Evolutionary conservation across 2,797 vertebrate species (phyloP), one percentile per base, ranked within the genome.

Genomic region (Chiroxiphia lanceolata): DNA sequence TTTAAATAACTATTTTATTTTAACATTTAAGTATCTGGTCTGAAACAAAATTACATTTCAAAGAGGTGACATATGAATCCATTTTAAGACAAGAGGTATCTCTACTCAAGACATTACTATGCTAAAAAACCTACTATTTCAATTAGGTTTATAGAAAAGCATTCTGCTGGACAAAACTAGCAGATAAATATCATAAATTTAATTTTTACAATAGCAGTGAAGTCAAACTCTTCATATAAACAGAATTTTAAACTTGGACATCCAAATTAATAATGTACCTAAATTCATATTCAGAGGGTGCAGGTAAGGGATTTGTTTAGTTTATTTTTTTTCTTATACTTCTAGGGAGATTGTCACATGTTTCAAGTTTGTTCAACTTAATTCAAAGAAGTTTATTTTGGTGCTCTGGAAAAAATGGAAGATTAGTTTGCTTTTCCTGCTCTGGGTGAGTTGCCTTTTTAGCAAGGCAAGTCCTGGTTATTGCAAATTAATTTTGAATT

Each of bases 321-420:
- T 26, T 40, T 65, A 7, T 6, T 88, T 80, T 74, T 67, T 63
- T 79, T 85, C 16, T 50, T 83, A 5, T 7, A 33, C 8, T 65
- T 76, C 16, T 11, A 0, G 6, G 4, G 9, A 27, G 7, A 1
- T 21, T 69, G 16, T 54, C 5, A 47, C 10, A 31, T 3, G 17
- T 65, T 22, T 38, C 40, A 48, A 54, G 42, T 12, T 81, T 34
- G 56, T 34, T 12, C 36, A 68, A 5, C 3, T 31, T 68, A 48
- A 38, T 74, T 76, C 13, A 53, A 53, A 64, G 15, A 15, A 40
- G 42, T 68, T 90, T 76, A 6, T n/a, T 69, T 78, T 57, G 2
- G 8, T 53, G 44, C 20, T 79, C 69, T 36, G 53, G 38, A 76
- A 57, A 23, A 64, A 17, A 15, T 72, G 48, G 23, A 65, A 16